phyloP scores from a whole-genome alignment of 2,888 invertebrate genomes.

The Folsomia manolachei region DNA sequence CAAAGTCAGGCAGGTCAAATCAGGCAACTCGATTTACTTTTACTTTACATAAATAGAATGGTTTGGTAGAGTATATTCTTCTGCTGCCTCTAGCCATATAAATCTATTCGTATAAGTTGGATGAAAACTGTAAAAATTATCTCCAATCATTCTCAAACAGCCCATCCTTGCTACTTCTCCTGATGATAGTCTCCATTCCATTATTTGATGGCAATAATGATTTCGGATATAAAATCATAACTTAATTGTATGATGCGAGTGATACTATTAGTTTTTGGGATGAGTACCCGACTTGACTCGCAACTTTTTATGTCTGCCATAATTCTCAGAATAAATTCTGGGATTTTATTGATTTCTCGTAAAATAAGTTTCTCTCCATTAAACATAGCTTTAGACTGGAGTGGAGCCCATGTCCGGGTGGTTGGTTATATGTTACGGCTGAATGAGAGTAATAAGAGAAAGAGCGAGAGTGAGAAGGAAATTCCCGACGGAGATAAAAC shows the following conservation, averaged over 20 bases:
- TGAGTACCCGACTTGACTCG: neutral
- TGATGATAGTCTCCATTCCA: neutral
- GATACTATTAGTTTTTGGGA: neutral
- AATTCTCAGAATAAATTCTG: neutral
- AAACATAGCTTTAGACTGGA: no score
- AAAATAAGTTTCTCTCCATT: neutral
- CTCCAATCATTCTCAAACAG: neutral
- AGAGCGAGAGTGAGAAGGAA: neutral
- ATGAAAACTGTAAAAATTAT: neutral
- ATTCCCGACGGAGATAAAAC: constrained; percentile 2
- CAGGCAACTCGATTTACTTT: neutral
- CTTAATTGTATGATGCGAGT: neutral
- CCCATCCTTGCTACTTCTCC: neutral
- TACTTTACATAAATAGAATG: neutral
- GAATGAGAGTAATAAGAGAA: neutral
- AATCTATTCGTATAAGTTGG: no score
- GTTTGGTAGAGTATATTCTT: no score
- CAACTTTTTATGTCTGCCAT: neutral
- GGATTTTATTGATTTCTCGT: neutral
- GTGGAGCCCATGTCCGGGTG: no score
- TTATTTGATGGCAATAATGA: no score
- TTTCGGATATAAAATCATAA: neutral
- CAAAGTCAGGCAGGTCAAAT: neutral
- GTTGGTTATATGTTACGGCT: no score
- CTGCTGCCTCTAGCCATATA: no score